Percentiles rank a stretch among this genome's conserved stretches.
Conservation (phyloP, 2,113 vertebrate species). For the rat (Rattus norvegicus) region DNA sequence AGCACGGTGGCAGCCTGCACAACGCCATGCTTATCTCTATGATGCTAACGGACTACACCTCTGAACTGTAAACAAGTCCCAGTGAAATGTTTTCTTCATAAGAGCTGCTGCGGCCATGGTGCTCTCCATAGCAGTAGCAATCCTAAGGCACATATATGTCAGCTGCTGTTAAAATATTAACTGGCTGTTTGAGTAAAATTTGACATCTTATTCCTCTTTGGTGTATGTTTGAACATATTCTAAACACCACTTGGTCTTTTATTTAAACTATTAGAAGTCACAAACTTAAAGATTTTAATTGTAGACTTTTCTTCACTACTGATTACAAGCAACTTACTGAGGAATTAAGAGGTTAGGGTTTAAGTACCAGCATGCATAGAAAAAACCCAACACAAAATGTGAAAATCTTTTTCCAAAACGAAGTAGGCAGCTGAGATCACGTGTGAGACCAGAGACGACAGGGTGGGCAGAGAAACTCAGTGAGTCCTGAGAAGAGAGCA, state of each 20-base stretch:
- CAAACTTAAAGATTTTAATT: neutral
- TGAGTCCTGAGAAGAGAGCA: conserved; percentile 69
- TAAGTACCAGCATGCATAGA: neutral
- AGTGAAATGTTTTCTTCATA: neutral
- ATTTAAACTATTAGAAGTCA: conserved; percentile 54
- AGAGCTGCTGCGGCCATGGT: neutral
- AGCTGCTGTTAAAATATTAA: conserved; percentile 54
- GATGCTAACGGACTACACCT: neutral
- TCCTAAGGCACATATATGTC: conserved; percentile 7
- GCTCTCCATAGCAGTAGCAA: neutral
- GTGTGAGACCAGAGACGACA: conserved; percentile 40
- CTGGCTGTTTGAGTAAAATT: conserved; percentile 25
- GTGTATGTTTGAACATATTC: conserved; percentile 41
- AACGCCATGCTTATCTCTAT: neutral
- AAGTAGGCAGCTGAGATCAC: neutral
- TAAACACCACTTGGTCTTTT: conserved; percentile 39
- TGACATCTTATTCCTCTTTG: conserved; percentile 43
- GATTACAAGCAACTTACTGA: neutral
- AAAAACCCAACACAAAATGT: conserved; percentile 1
- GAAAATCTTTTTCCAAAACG: neutral
- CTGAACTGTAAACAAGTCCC: neutral
- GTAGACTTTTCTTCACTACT: neutral
- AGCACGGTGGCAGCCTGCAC: neutral
- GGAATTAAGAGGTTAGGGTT: conserved; percentile 45
- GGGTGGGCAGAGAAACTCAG: conserved; percentile 43